Evolutionary conservation across 2,113 vertebrate genomes (phyloP), one percentile per base, ranked within the genome.

Genomic region (Merops nubicus): DNA sequence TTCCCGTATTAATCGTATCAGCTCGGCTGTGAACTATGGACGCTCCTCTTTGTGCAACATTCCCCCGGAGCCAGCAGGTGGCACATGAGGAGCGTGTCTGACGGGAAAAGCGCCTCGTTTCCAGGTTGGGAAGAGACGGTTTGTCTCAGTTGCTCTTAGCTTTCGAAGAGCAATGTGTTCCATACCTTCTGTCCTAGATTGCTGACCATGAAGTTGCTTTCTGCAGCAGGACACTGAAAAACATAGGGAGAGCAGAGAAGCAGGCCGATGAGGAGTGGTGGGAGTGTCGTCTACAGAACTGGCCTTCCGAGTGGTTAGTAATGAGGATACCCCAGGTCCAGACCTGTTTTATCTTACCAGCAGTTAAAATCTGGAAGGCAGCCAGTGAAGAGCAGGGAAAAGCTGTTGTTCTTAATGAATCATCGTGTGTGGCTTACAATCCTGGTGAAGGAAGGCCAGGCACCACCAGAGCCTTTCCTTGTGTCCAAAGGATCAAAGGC

Each of bases 11-110:
- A n/a, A n/a, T n/a, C n/a, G n/a, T n/a, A n/a, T n/a, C n/a, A n/a
- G n/a, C n/a, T n/a, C n/a, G n/a, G n/a, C 43, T 43, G 45, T 12
- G 45, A 47, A 12, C 45, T n/a, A n/a, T n/a, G 40, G 17, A 2
- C 1, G 0, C 33, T 29, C 48, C 45, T 28, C 54, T 18, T 25
- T 12, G 33, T 74, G 91, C 84, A 75, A 2, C 40, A 4, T 22
- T 88, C 45, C 60, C 12, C 29, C 25, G 85, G 2, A 40, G 56
- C 92, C 96, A 63, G 95, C 64, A 95, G 89, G 76, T 82, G 97
- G 96, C 96, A 93, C 28, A 16, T 22, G 59, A 75, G 85, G 81
- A 95, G 50, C 29, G 1, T 6, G n/a, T 34, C 76, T 67, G 54
- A 9, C 38, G n/a, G n/a, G n/a, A n/a, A n/a, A n/a, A 64, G n/a